These are phyloP conservation scores for Trimorus sp. DNA, from an alignment of 2,888 invertebrate genomes.

Conservation along the genomic window DNA sequence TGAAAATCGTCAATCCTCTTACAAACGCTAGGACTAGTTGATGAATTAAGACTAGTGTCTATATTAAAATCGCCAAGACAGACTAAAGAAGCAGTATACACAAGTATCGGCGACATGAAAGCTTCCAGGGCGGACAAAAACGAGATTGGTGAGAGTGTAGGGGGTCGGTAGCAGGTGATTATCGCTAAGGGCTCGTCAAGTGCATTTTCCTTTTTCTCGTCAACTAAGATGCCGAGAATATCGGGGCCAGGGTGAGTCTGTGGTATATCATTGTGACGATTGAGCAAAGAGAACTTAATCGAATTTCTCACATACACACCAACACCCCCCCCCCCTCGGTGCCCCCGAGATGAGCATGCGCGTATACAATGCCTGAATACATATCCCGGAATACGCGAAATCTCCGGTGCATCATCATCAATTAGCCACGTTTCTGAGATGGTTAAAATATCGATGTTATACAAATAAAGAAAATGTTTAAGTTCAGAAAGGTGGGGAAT, in stretches of 20 bases:
- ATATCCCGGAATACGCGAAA: too few species aligned
- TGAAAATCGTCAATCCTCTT: background rate
- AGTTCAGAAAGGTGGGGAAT: too few species aligned
- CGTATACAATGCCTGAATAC: too few species aligned
- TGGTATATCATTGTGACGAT: background rate
- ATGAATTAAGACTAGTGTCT: background rate
- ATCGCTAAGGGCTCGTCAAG: background rate
- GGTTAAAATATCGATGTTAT: too few species aligned
- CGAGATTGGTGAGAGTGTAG: background rate
- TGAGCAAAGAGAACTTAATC: background rate
- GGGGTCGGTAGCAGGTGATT: slow-evolving; percentile 4
- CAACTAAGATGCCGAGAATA: background rate
- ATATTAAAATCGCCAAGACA: slow-evolving; percentile 18
- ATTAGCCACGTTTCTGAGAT: too few species aligned
- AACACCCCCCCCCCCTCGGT: slow-evolving; percentile 5
- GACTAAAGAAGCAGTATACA: background rate
- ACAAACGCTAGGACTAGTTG: background rate
- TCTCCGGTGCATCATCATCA: too few species aligned
- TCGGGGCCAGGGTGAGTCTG: background rate
- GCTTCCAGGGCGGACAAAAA: background rate
- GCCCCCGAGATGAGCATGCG: too few species aligned
- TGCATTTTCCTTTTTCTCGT: background rate
- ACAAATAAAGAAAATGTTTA: too few species aligned
- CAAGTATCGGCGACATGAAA: background rate
- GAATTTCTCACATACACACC: background rate